These are phyloP conservation scores for Taurulus bubalis DNA, from an alignment of 2,113 vertebrate species.

Conservation along the genomic window DNA sequence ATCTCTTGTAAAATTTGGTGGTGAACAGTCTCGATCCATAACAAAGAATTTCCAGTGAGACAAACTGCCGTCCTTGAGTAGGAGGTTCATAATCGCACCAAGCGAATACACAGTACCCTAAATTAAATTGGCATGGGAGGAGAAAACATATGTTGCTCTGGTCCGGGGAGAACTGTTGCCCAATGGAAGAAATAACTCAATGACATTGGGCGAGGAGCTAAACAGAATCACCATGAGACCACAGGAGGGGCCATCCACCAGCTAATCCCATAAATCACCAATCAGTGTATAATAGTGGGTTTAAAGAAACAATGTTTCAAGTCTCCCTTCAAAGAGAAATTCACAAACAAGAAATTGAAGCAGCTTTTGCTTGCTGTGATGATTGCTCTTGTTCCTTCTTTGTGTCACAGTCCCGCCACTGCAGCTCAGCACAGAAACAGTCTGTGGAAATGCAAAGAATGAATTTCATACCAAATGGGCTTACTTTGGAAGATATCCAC, in stretches of 20 bases:
- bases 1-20: slow-evolving; percentile 3
- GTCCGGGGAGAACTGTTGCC: slow-evolving; percentile 49
- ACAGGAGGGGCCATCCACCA: slow-evolving; percentile 10
- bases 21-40: background rate
- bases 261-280: slow-evolving; percentile 28
- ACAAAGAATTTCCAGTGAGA: slow-evolving; percentile 23
- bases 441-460: background rate
- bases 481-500: background rate
- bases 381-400: background rate
- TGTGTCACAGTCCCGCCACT: background rate
- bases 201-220: slow-evolving; percentile 46
- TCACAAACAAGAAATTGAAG: background rate
- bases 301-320: background rate
- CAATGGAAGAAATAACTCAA: slow-evolving; percentile 48
- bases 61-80: slow-evolving; percentile 50
- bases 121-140: slow-evolving; percentile 57
- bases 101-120: slow-evolving; percentile 58
- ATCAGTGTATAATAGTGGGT: slow-evolving; percentile 24
- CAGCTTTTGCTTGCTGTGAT: background rate
- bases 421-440: background rate
- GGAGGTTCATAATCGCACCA: slow-evolving; percentile 46
- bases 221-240: slow-evolving; percentile 22
- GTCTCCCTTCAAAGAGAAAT: background rate
- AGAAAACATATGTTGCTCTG: slow-evolving; percentile 55
- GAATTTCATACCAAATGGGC: background rate